Base-by-base conservation (phyloP, 37 sponge, comb jelly and placozoan species). In the Petrosia ficiformis region DNA sequence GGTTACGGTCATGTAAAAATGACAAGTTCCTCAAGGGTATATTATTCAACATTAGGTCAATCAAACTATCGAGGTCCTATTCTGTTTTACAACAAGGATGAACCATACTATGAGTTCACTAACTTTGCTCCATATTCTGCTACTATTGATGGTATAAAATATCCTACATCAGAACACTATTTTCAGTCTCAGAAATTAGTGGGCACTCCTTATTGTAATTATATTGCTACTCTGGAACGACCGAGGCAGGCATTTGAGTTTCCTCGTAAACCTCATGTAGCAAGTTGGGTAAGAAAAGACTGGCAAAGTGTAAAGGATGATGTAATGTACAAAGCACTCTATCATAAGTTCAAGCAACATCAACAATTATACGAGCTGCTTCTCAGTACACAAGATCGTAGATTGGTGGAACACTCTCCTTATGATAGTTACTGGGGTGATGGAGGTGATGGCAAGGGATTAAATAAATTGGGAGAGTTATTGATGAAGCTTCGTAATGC, bases 391-490 rank as follows among this genome's bases (percentile, higher is more conserved):
- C 78, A 76, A 31, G 69, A 71, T 19, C 31, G 71, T 22, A 19
- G 26, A 6, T 33, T 84, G 43, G 42, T 77, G 2, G 85, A 84
- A 39, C 85, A 84, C 37, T 77, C 85, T 1, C 25, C 36, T 31
- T 69, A 71, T n/a, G 85, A 84, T 68, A 70, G 44, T 30, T 84
- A 63, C 85, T 84, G 85, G 85, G 85, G 85, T 39, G 85, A 84
- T 38, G 85, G 85, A 5, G 78, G 73, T 14, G 85, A 84, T 77
- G 77, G 85, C 26, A 77, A 60, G 57, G 85, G 85, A 39, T 37
- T 77, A 67, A 84, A 84, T 44, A 42, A 43, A 54, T 78, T 84
- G 14, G 85, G 85, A 43, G 5, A 77, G 73, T 73, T 84, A 3
- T 26, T 84, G 34, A 70, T 70, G 85, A 42, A 84, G 72, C 42